Percentiles rank a stretch among this genome's conserved stretches.
These are phyloP conservation scores for Mellivora capensis DNA, from an alignment of 2,113 vertebrate species.

Conservation along the genomic window DNA sequence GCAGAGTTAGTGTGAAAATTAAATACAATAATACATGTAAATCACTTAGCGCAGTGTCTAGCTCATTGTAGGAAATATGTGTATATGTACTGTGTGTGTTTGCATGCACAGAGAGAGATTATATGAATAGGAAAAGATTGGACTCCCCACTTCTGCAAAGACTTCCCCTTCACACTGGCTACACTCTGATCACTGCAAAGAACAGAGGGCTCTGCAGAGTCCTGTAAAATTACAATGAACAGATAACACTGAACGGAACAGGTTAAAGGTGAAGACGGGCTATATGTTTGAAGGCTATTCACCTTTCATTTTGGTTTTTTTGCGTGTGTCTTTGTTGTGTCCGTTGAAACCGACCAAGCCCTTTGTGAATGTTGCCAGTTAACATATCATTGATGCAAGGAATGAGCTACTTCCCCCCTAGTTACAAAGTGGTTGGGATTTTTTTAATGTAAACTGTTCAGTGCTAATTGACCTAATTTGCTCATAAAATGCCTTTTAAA, in stretches of 20 bases:
- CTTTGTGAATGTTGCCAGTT: neutral
- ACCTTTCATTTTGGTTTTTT: neutral
- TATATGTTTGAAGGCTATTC: neutral
- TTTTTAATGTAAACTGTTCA: neutral
- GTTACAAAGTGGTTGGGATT: conserved; percentile 12
- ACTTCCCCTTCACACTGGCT: neutral
- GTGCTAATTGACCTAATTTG: conserved; percentile 40
- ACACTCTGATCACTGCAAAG: neutral
- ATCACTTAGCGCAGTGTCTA: neutral
- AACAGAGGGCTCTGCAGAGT: neutral
- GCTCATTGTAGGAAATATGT: neutral
- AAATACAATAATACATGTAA: neutral
- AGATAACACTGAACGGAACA: conserved; percentile 10
- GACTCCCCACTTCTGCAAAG: neutral
- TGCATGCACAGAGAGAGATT: neutral
- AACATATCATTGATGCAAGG: conserved; percentile 10
- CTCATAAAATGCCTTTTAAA: conserved; percentile 58
- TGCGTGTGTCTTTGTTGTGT: neutral
- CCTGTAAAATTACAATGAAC: neutral
- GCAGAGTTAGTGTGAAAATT: neutral
- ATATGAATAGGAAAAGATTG: neutral
- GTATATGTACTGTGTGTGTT: neutral
- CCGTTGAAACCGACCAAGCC: neutral
- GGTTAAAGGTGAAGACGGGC: neutral
- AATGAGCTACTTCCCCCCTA: neutral